Evolutionary conservation across 2,113 vertebrate species (phyloP), one percentile per base, ranked within the genome.

Genomic region (Ceyx melanurus): DNA sequence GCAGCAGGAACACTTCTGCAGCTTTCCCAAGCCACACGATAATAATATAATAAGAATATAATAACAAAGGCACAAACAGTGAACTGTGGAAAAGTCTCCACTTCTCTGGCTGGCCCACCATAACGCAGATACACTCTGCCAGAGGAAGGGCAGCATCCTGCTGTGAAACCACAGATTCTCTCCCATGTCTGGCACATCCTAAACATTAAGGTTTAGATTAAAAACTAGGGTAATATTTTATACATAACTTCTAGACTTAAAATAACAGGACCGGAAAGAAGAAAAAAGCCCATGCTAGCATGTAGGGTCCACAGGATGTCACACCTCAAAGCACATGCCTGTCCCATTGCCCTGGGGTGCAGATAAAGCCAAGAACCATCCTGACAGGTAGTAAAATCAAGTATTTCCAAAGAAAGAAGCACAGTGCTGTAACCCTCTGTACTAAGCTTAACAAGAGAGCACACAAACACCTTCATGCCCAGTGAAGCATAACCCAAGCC

Each of bases 121-220:
- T 91, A 82, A 92, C 2, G 33, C 71, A 92, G 85, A 94, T 85
- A 76, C 13, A 4, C 87, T 78, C 87, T 80, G 78, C 71, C 89
- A 94, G 82, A 91, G 87, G 93, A 95, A 96, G 82, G 93, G 82
- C 82, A 93, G 89, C 74, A 89, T 89, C 82, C 94, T 92, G 93
- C 87, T 70, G 71, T 50, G 68, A 93, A 94, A 94, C 94, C 94
- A 93, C 93, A 94, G 85, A 91, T 92, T 78, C 45, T 87, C 85
- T 67, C 42, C 87, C 16, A 62, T 3, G 50, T 87, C 89, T 92
- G 93, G 93, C 87, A 94, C 70, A 84, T 60, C 40, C 78, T 73
- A 68, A 91, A 89, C 28, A 31, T 0, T 20, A 58, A 92, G 62
- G 54, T 31, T 75, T 75, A 80, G 82, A 85, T 77, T 70, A 85